Evolutionary conservation across 1,140 invertebrate genomes (phyloP).

Genomic region (Ctenoplectra terminalis): DNA sequence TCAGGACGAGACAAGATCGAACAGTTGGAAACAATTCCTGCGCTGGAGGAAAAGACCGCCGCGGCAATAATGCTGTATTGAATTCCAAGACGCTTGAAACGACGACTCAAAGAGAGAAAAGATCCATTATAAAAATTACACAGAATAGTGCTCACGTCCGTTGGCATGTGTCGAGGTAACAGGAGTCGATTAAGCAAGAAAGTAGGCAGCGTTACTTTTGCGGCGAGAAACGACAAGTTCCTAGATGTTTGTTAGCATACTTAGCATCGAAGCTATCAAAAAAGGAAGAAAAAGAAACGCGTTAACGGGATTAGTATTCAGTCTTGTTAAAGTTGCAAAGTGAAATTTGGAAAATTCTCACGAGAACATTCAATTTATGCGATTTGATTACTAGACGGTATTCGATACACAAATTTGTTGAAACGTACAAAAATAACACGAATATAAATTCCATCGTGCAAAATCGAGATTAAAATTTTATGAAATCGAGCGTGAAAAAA

Average conservation of each 20-base stretch:
- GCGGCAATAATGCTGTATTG: conserved; percentile 93
- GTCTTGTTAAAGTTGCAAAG: background rate
- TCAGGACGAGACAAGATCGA: conserved; percentile 86
- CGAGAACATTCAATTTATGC: background rate
- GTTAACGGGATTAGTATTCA: background rate
- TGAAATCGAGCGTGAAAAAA: background rate
- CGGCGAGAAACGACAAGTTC: conserved; percentile 44
- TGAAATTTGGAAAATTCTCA: background rate
- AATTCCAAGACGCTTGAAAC: background rate
- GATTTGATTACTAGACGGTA: background rate
- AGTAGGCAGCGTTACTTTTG: conserved; percentile 17
- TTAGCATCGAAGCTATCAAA: background rate
- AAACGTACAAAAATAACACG: background rate
- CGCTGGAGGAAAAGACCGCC: conserved; percentile 91
- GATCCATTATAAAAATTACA: conserved; percentile 41
- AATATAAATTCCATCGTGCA: background rate
- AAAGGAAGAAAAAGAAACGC: background rate
- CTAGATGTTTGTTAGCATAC: conserved; percentile 33
- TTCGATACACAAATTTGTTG: background rate
- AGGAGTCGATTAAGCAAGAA: conserved; percentile 16
- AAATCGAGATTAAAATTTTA: background rate
- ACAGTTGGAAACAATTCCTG: conserved; percentile 85
- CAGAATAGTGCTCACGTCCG: background rate
- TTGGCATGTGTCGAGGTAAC: background rate
- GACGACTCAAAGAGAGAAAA: background rate